Base-by-base conservation (phyloP, 2,797 vertebrate species). In the Silurus lanzhouensis region DNA sequence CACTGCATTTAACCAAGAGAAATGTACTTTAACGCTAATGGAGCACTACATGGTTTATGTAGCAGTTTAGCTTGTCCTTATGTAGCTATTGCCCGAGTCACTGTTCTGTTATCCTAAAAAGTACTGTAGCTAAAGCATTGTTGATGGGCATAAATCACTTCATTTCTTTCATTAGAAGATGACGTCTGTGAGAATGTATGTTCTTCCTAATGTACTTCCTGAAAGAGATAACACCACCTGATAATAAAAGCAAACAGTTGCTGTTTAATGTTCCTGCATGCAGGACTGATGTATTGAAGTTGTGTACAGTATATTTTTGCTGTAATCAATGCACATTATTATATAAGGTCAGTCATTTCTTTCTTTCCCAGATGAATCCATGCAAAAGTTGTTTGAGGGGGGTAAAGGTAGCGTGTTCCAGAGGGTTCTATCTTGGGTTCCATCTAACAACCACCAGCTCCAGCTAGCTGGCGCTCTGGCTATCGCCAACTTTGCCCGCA, bases 361-460 rank as follows among this genome's bases (percentile, higher is more conserved):
- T 80, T 71, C 38, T 63, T 46, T n/a, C 91, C 57, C 58, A 99
- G 98, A 99, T 89, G 98, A 99, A 92, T 99, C 98, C 88, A 99
- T 99, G 98, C 98, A 99, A 93, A 99, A 98, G 92, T 94, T 99
- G 90, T 99, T 98, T 92, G 98, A 99, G 92, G 97, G 97, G 83
- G 98, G 98, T 78, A 99, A 97, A 93, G 98, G 98, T 90, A 97
- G 95, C 0, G 98, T 98, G 84, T 99, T 99, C 94, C 97, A 98
- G 93, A 96, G 96, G 91, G 98, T 99, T 15, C 94, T 99, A 58
- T 99, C 96, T 85, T 99, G 98, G 98, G 96, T 99, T 75, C 98
- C 98, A 0, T 99, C 98, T 81, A 96, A 97, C 81, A 99, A 97
- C 93, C 97, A 99, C 83, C 98, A 99, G 93, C 94, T 99, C 74